phyloP scores from a whole-genome alignment of 1,140 invertebrate genomes.

The Microplitis demolitor region DNA sequence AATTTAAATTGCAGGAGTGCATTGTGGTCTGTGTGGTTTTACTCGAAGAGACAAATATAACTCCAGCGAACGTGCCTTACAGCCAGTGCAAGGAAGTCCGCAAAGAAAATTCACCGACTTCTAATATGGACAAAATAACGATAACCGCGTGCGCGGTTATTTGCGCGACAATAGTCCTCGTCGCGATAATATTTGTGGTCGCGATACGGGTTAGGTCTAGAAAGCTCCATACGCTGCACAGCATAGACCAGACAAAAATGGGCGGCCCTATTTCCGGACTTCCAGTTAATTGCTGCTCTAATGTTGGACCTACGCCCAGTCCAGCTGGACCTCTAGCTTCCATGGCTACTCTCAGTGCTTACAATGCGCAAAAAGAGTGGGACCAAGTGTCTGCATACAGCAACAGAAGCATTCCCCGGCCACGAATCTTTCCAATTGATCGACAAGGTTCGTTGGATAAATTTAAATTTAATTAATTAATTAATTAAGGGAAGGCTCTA shows the following conservation, averaged over 20 bases:
- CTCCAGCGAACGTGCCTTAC: slow-evolving; percentile 83
- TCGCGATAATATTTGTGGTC: slow-evolving; percentile 84
- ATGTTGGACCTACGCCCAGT: slow-evolving; percentile 71
- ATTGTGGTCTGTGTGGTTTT: slow-evolving; percentile 91
- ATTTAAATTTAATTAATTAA: not conserved
- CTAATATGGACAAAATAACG: slow-evolving; percentile 93
- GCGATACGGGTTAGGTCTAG: slow-evolving; percentile 76
- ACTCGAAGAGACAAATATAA: slow-evolving; percentile 83
- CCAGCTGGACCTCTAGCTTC: slow-evolving; percentile 80
- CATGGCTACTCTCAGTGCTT: slow-evolving; percentile 78
- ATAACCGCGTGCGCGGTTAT: slow-evolving; percentile 92
- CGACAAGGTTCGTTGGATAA: slow-evolving; percentile 60
- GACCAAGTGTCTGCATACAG: slow-evolving; percentile 93
- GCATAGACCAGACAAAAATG: slow-evolving; percentile 67
- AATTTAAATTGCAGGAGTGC: slow-evolving; percentile 71
- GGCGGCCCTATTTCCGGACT: slow-evolving; percentile 72
- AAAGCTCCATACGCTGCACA: slow-evolving; percentile 75
- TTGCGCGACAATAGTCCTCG: slow-evolving; percentile 88
- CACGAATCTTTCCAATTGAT: slow-evolving; percentile 77
- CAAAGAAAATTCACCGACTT: slow-evolving; percentile 78
- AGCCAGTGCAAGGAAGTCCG: slow-evolving; percentile 87
- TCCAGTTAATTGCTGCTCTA: slow-evolving; percentile 77
- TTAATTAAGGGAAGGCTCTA: not conserved
- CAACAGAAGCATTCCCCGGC: slow-evolving; percentile 84
- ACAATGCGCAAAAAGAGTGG: slow-evolving; percentile 88